Evolutionary conservation across 2,888 invertebrate genomes (phyloP).

Genomic region (Atrina japonica): DNA sequence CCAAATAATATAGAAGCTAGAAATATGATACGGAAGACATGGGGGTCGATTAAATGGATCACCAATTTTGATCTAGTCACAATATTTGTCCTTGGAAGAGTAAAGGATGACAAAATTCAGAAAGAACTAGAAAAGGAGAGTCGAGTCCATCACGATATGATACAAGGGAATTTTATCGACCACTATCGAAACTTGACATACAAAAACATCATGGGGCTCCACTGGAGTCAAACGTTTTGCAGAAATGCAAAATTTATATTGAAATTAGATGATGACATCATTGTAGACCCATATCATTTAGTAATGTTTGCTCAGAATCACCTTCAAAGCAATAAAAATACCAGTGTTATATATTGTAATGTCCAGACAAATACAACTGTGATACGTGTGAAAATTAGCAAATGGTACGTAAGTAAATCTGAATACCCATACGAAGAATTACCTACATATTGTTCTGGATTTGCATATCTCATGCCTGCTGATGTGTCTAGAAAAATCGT

Average conservation of each 20-base stretch:
- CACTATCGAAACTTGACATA: conserved; percentile 75
- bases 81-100: not conserved
- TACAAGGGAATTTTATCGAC: conserved; percentile 70
- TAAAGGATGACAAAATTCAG: conserved; percentile 8
- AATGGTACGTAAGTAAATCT: conserved; percentile 52
- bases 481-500: conserved; percentile 47
- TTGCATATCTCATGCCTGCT: conserved; percentile 56
- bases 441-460: conserved; percentile 61
- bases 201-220: conserved; percentile 69
- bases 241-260: conserved; percentile 67
- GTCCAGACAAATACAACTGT: conserved; percentile 35
- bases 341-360: conserved; percentile 52
- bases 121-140: conserved; percentile 37
- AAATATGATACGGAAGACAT: not conserved
- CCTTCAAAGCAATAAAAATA: not conserved
- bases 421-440: conserved; percentile 52
- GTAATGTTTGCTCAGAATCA: conserved; percentile 69
- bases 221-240: conserved; percentile 72
- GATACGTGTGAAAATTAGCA: conserved; percentile 20
- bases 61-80: not conserved
- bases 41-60: not conserved
- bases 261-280: conserved; percentile 76
- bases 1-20: not conserved
- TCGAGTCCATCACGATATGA: conserved; percentile 45
- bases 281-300: conserved; percentile 82